Evolutionary conservation across 2,797 vertebrate species (phyloP), one percentile per base, ranked within the genome.

Genomic region (Xenopus petersii): DNA sequence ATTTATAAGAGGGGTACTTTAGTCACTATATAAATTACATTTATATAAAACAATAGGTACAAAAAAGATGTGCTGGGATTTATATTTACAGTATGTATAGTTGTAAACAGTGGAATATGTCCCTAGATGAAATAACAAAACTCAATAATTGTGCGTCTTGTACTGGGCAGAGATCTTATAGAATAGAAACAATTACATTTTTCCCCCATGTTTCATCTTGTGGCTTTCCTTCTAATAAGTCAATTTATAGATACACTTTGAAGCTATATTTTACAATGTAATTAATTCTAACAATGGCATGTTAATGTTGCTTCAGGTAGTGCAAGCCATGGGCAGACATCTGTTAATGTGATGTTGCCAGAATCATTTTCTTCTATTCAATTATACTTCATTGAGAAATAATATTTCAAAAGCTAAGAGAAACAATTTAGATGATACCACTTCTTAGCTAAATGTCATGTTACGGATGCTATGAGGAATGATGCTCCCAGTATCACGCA

Each of bases 231-330:
- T 26, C 10, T 61, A 67, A 74, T 74, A 61, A 74, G 42, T 59
- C 46, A 59, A 56, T 67, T 74, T 74, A 60, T 13, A 33, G 55
- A 60, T 60, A 60, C 24, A 10, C 64, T 48, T 59, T 74, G 64
- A 73, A 74, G 55, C 16, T 36, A 30, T 49, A 33, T 67, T 60
- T 74, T 67, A 67, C 64, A 60, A 49, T 67, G 55, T 74, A 74
- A 74, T 74, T 74, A 67, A 74, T 67, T 67, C 64, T 67, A 74
- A 74, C 64, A 74, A 74, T 60, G 55, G 64, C 64, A 67, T 74
- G 30, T 67, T 67, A 46, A 36, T 26, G 56, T 67, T 67, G 72
- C 72, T 74, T 49, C 72, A 74, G 72, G 72, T 67, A 67, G 56
- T 30, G 11, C 42, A 17, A 60, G 42, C 46, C 55, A 74, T 33